Base-by-base conservation (phyloP, 2,888 invertebrate genomes). In the Lasioglossum leucozonium region DNA sequence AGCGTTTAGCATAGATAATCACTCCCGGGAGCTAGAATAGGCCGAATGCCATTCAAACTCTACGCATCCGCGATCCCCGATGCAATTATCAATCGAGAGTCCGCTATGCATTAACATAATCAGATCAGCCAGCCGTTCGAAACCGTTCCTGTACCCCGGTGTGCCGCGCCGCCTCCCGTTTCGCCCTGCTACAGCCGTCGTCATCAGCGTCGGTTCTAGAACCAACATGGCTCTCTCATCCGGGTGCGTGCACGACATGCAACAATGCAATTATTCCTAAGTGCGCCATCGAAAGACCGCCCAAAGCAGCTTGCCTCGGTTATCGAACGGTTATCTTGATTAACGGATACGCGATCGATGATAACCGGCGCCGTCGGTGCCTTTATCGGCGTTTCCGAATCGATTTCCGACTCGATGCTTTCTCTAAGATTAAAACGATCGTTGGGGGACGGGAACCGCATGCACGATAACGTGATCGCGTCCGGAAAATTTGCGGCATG, bases 1-100 rank as follows among this genome's bases (percentile, higher is more conserved):
- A 91, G 87, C 91, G 91, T 93, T 93, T 92, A 93, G 93, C 93
- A 93, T 93, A 92, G 92, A 92, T 93, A 93, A 93, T 93, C 91
- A 93, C 93, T 93, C 93, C 76, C 85, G 93, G 92, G 93, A 92
- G 82, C 85, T 69, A 79, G 84, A 75, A 82, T 88, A 84, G 88
- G 78, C 79, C 62, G 87, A 90, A 90, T 87, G 86, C 84, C 84
- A 83, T 85, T 86, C 86, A 30, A 79, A 85, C 84, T 88, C 89
- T 76, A 82, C 81, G 84, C 87, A 83, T 89, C 85, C 87, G 85
- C 86, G 89, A 87, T 85, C 88, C 89, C 88, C 89, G 87, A 93
- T 91, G 92, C 92, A 92, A 93, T 93, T 93, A 93, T 93, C 93
- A 93, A 92, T 93, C 91, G 92, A 90, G 91, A 91, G 92, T 90